These are phyloP conservation scores for Euleptes europaea DNA, from an alignment of 2,113 vertebrate genomes.

Conservation along the genomic window DNA sequence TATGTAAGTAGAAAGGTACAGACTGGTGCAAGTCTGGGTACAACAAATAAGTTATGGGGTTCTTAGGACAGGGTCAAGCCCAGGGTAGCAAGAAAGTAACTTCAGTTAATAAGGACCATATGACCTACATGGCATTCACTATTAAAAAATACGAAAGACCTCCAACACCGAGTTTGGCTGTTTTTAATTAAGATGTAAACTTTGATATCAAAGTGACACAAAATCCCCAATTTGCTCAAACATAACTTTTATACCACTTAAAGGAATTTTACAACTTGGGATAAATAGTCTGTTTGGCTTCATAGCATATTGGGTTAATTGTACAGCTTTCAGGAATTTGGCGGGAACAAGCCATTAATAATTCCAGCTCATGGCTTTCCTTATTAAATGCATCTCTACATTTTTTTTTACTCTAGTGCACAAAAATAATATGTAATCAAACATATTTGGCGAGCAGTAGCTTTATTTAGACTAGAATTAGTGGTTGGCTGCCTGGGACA, in stretches of 20 bases:
- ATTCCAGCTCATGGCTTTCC: constrained; percentile 27
- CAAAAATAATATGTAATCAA: constrained; percentile 39
- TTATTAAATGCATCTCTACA: constrained; percentile 47
- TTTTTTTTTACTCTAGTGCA: constrained; percentile 26
- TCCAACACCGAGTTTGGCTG: constrained; percentile 38
- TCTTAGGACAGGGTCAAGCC: constrained; percentile 37
- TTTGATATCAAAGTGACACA: constrained; percentile 41
- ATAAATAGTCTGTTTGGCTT: constrained; percentile 43
- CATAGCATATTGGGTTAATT: constrained; percentile 47
- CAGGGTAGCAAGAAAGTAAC: constrained; percentile 55
- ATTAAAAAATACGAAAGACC: constrained; percentile 38
- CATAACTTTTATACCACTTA: constrained; percentile 54
- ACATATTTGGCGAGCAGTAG: constrained; percentile 26
- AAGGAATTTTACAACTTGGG: constrained; percentile 50
- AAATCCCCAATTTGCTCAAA: constrained; percentile 54
- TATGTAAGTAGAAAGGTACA: not conserved
- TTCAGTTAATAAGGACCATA: constrained; percentile 67
- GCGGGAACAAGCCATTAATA: constrained; percentile 29
- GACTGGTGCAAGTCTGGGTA: not conserved
- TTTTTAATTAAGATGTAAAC: constrained; percentile 49
- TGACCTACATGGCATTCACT: constrained; percentile 47
- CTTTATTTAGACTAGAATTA: constrained; percentile 25
- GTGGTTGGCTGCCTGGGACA: not conserved
- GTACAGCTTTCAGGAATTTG: constrained; percentile 28
- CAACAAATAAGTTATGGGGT: not conserved